A percentile compares a stretch with the other conserved stretches of the same genome.
These are phyloP conservation scores for Drosophila atroscutellata DNA, from an alignment of 2,888 invertebrate genomes.

Conservation along the genomic window DNA sequence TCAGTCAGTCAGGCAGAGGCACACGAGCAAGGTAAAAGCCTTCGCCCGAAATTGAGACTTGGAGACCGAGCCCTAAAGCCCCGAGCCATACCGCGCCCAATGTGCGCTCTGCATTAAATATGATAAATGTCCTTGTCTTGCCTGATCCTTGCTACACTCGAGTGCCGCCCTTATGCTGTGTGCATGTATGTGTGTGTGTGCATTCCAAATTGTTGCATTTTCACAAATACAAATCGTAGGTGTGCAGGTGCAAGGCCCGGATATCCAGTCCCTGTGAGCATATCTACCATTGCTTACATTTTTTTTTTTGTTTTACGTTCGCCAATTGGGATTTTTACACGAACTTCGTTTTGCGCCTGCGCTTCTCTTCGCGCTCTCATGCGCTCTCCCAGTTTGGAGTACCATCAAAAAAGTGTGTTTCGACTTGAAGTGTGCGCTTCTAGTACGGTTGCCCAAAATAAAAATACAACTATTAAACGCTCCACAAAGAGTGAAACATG, in stretches of 20 bases:
- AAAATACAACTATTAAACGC: slow-evolving; percentile 24
- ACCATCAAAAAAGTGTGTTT: slow-evolving; percentile 52
- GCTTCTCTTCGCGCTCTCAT: slow-evolving; percentile 31
- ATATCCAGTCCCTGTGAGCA: slow-evolving; percentile 28
- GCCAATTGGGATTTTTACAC: slow-evolving; percentile 52
- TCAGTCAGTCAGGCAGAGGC: slow-evolving; percentile 1
- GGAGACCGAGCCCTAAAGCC: slow-evolving; percentile 49
- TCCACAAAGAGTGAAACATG: slow-evolving; percentile 27
- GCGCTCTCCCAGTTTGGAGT: slow-evolving; percentile 58
- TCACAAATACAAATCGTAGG: slow-evolving; percentile 39
- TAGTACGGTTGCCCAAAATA: slow-evolving; percentile 7
- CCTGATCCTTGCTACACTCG: slow-evolving; percentile 35
- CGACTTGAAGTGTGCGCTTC: slow-evolving; percentile 57
- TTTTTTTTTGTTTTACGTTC: slow-evolving; percentile 13
- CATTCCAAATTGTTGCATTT: slow-evolving; percentile 77
- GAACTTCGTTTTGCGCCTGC: slow-evolving; percentile 67
- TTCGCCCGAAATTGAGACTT: slow-evolving; percentile 50
- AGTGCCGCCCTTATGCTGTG: neutral
- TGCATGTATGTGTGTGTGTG: slow-evolving; percentile 24
- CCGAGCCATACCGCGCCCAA: slow-evolving; percentile 73
- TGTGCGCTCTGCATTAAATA: slow-evolving; percentile 74
- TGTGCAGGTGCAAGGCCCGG: slow-evolving; percentile 42
- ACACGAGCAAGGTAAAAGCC: slow-evolving; percentile 75
- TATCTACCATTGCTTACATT: slow-evolving; percentile 44
- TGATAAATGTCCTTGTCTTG: slow-evolving; percentile 46